Evolutionary conservation across 2,113 vertebrate genomes (phyloP).

Genomic region (Varanus salvator): DNA sequence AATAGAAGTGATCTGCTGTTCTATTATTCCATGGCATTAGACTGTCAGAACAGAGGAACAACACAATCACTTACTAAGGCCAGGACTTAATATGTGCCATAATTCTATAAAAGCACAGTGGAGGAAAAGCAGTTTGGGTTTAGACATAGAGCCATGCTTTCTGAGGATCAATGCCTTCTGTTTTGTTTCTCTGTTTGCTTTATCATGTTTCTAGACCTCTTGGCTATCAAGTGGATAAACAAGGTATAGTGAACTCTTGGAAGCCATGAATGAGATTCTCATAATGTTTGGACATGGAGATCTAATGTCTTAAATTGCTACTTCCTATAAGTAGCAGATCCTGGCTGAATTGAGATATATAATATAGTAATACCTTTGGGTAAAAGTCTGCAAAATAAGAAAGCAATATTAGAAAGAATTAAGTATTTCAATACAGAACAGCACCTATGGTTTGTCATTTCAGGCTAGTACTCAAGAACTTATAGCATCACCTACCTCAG

Average conservation of each 20-base stretch:
- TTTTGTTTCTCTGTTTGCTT: background rate
- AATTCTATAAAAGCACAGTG: no score
- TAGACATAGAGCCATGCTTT: background rate
- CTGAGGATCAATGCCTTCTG: background rate
- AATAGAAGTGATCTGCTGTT: background rate
- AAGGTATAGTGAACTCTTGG: background rate
- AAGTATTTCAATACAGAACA: background rate
- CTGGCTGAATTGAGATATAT: background rate
- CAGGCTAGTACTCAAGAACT: background rate
- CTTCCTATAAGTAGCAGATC: background rate
- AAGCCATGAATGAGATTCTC: background rate
- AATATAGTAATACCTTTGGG: background rate
- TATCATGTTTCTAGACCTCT: background rate
- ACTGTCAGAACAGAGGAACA: rapidly evolving
- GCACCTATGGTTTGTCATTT: background rate
- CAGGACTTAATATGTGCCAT: background rate
- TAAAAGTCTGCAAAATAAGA: background rate
- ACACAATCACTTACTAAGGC: rapidly evolving
- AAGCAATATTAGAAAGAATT: background rate
- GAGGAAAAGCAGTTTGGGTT: background rate
- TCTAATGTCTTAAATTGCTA: background rate
- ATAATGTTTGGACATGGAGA: background rate
- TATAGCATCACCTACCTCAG: background rate
- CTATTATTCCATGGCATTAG: rapidly evolving
- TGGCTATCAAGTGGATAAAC: background rate